These are phyloP conservation scores for Penaeus indicus DNA, from an alignment of 1,140 invertebrate genomes.

Conservation along the genomic window DNA sequence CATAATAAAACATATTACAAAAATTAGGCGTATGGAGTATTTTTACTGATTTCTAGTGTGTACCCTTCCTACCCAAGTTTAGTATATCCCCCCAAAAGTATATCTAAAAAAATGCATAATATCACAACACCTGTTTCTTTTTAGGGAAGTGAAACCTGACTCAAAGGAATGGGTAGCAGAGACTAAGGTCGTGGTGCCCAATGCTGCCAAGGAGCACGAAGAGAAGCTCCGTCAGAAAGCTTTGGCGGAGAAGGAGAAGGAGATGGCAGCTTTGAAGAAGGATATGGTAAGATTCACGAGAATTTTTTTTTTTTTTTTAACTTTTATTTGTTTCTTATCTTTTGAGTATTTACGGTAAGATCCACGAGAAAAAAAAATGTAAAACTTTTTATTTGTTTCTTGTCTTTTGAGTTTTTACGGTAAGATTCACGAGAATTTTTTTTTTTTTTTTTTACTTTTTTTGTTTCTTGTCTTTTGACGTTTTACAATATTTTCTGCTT, in stretches of 20 bases:
- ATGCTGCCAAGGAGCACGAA: constrained; percentile 20
- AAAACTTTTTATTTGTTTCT: too few relatives aligned
- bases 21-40: too few relatives aligned
- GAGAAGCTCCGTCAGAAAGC: constrained; percentile 39
- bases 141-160: constrained; percentile 51
- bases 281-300: constrained; percentile 37
- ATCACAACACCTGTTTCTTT: background rate
- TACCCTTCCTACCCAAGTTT: too few relatives aligned
- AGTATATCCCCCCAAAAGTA: too few relatives aligned
- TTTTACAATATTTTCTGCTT: background rate
- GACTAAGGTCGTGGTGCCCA: constrained; percentile 43
- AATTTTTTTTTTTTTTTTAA: background rate
- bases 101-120: too few relatives aligned
- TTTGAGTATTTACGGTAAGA: too few relatives aligned
- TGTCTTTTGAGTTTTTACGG: too few relatives aligned
- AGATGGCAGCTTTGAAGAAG: constrained; percentile 50
- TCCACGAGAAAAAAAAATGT: too few relatives aligned
- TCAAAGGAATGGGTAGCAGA: constrained; percentile 40
- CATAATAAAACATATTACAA: background rate
- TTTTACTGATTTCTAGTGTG: too few relatives aligned
- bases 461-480: background rate
- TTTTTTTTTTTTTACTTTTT: background rate
- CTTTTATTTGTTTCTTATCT: background rate
- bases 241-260: constrained; percentile 40
- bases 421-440: constrained; percentile 2